Evolutionary conservation across 1,140 invertebrate species (phyloP).

Genomic region (Pachypeltis micranthus): DNA sequence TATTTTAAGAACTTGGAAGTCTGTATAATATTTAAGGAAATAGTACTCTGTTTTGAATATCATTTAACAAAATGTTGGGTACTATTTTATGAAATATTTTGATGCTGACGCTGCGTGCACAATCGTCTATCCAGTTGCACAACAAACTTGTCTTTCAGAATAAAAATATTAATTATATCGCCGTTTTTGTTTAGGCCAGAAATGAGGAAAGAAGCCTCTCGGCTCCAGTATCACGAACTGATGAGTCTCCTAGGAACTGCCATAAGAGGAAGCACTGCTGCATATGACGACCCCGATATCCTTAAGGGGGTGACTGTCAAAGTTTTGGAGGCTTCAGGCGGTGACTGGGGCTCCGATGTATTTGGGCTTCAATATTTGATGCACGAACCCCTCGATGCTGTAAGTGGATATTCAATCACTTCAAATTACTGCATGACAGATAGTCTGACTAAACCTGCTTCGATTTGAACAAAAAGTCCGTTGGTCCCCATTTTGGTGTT

Average conservation of each 20-base stretch:
- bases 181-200: slow-evolving; percentile 59
- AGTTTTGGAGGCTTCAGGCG: slow-evolving; percentile 57
- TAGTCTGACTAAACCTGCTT: neutral
- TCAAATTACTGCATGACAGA: neutral
- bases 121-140: no score
- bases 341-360: slow-evolving; percentile 90
- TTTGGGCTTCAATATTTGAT: slow-evolving; percentile 89
- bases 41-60: no score
- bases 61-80: no score
- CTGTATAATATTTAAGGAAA: no score
- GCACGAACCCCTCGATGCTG: slow-evolving; percentile 82
- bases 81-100: no score
- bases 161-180: no score
- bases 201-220: slow-evolving; percentile 75
- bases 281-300: slow-evolving; percentile 85
- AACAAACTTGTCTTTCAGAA: no score
- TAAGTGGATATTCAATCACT: slow-evolving; percentile 32
- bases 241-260: slow-evolving; percentile 82
- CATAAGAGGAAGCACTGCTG: slow-evolving; percentile 85
- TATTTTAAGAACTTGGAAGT: no score
- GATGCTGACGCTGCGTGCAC: no score
- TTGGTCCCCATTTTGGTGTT: no score
- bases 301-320: slow-evolving; percentile 75
- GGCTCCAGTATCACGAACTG: slow-evolving; percentile 78
- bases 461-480: neutral